Evolutionary conservation across 2,113 vertebrate species (phyloP), one percentile per base, ranked within the genome.

Genomic region (Ptychochromis oligacanthus): DNA sequence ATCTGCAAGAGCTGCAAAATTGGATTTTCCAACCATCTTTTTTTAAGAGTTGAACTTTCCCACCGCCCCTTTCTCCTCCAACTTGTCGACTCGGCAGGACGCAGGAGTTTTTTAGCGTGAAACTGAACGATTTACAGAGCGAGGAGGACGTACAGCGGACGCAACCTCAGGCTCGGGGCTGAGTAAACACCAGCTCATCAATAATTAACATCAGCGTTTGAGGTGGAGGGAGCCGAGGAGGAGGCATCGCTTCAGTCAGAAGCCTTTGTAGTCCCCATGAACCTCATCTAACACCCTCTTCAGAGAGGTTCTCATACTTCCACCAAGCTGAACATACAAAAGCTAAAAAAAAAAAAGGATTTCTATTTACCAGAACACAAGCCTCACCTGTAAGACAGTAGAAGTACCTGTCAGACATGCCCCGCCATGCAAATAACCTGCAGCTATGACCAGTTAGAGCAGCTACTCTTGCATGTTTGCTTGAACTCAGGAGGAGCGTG

Each of bases 1-100:
- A 90, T 89, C 84, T 93, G 93, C 92, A 88, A 79, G 34, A 88
- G 84, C 70, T 88, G 90, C 91, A 92, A 86, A 94, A 93, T 90
- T 91, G 83, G 86, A 93, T 93, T 93, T 92, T 82, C 36, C 74
- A 55, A 60, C 82, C 67, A 52, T 80, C 61, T 59, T 87, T 84
- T 31, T 84, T 75, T 72, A 86, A 90, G 82, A 81, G 84, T 76
- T 82, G 70, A 91, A 90, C 82, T 90, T 90, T 83, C 82, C 49
- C 78, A 78, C 52, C 22, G 6, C 43, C 58, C 67, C 46, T 67
- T 55, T 84, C 40, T 76, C 12, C 36, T 86, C 57, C 46, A 74
- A 87, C 59, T 54, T 82, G 82, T 89, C 72, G 31, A 89, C 64
- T 88, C 40, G 22, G 64, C 82, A 76, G 64, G 34, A 7, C 55